Evolutionary conservation across 2,113 vertebrate genomes (phyloP).

Genomic region (Brachyhypopomus occidentalis): DNA sequence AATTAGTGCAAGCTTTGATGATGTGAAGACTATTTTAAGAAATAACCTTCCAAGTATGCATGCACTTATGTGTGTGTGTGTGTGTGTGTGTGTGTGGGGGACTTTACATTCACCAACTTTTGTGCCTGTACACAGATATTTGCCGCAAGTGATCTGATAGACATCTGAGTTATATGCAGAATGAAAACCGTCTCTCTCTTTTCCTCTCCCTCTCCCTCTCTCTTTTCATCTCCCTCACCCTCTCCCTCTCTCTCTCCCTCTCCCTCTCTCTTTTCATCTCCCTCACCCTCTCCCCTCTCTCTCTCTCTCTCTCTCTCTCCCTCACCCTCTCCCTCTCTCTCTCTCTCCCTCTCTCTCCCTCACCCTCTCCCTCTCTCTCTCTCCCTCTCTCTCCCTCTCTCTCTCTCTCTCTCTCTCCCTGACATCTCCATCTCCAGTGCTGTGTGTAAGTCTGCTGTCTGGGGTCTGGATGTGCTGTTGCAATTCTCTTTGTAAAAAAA

Average conservation of each 20-base stretch:
- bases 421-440: background rate
- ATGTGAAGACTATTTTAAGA: background rate
- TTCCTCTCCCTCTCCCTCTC: background rate
- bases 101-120: conserved; percentile 25
- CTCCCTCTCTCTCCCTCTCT: background rate
- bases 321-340: conserved; percentile 38
- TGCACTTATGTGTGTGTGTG: background rate
- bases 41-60: conserved; percentile 4
- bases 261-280: background rate
- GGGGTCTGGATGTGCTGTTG: no score
- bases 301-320: conserved; percentile 6
- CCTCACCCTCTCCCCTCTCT: background rate
- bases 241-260: conserved; percentile 7
- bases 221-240: background rate
- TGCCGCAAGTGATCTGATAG: conserved; percentile 3
- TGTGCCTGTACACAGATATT: conserved; percentile 26
- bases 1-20: conserved; percentile 16
- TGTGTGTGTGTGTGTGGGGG: conserved; percentile 16
- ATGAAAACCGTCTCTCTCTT: background rate
- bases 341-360: background rate
- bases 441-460: background rate
- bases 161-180: background rate
- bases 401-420: background rate
- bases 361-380: background rate
- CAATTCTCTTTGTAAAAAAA: no score